phyloP scores from a whole-genome alignment of 2,113 vertebrate species.

The Ovibos moschatus region DNA sequence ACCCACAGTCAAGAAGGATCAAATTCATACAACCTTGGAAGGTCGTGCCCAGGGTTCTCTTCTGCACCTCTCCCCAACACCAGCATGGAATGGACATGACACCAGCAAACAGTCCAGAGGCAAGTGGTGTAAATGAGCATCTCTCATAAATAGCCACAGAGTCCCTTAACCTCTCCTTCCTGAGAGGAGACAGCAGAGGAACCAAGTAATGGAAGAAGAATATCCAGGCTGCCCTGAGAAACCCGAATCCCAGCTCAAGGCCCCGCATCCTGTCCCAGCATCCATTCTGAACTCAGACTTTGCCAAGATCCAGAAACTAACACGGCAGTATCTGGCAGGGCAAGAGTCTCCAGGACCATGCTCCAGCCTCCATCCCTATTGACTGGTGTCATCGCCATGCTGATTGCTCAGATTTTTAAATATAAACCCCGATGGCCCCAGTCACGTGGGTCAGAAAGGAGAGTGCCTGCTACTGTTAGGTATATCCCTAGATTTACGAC shows the following conservation, averaged over 20 bases:
- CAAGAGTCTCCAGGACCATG: neutral
- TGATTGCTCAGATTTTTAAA: neutral
- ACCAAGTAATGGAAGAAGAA: neutral
- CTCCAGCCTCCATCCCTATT: neutral
- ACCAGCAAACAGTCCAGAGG: neutral
- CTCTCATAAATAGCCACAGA: neutral
- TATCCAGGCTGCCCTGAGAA: neutral
- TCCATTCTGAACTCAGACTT: neutral
- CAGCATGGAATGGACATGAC: neutral
- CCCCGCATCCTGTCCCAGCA: too few species aligned
- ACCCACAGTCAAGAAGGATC: neutral
- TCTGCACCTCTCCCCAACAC: neutral
- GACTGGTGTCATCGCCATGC: neutral
- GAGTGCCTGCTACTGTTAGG: neutral
- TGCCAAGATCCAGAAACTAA: neutral
- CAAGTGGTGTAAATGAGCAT: neutral
- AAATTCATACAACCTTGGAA: neutral
- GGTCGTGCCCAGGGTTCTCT: neutral
- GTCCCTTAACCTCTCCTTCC: neutral
- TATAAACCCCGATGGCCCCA: neutral
- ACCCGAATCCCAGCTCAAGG: neutral
- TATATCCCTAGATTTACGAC: neutral
- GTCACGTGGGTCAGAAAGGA: neutral
- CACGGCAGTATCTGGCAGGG: neutral
- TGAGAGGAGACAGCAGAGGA: neutral